Evolutionary conservation across 2,888 invertebrate genomes (phyloP).

Genomic region (Sclerodermus sp.): DNA sequence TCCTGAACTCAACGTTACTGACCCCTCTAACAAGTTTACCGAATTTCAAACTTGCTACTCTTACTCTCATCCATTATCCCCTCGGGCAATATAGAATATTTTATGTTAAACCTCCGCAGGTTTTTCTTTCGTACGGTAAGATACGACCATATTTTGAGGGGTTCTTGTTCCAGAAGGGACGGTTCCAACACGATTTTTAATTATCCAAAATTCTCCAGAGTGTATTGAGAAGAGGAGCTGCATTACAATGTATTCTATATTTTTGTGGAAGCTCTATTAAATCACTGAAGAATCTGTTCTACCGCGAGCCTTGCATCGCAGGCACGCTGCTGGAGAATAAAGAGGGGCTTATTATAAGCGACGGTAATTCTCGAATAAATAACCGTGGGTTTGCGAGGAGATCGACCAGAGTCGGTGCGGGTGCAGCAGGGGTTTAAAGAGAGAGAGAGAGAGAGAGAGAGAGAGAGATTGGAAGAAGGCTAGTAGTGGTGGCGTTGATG

Average conservation of each 20-base stretch:
- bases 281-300: constrained; percentile 56
- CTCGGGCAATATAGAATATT: too few species aligned
- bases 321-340: constrained; percentile 50
- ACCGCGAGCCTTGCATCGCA: constrained; percentile 39
- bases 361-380: constrained; percentile 58
- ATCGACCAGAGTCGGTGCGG: constrained; percentile 27
- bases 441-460: constrained; percentile 8
- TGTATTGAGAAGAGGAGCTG: too few species aligned
- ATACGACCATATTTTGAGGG: too few species aligned
- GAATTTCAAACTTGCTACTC: too few species aligned
- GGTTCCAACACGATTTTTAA: too few species aligned
- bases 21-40: too few species aligned
- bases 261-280: constrained; percentile 51
- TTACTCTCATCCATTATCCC: too few species aligned
- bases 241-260: constrained; percentile 23
- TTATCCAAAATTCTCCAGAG: too few species aligned
- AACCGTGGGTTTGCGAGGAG: constrained; percentile 47
- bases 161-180: too few species aligned
- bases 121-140: too few species aligned
- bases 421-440: constrained; percentile 11
- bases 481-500: not conserved
- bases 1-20: not conserved
- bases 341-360: constrained; percentile 58
- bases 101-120: too few species aligned
- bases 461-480: constrained; percentile 13